A percentile compares a stretch with the other conserved stretches of the same genome.
phyloP scores from a whole-genome alignment of 2,113 vertebrate species.

The Motacilla alba region DNA sequence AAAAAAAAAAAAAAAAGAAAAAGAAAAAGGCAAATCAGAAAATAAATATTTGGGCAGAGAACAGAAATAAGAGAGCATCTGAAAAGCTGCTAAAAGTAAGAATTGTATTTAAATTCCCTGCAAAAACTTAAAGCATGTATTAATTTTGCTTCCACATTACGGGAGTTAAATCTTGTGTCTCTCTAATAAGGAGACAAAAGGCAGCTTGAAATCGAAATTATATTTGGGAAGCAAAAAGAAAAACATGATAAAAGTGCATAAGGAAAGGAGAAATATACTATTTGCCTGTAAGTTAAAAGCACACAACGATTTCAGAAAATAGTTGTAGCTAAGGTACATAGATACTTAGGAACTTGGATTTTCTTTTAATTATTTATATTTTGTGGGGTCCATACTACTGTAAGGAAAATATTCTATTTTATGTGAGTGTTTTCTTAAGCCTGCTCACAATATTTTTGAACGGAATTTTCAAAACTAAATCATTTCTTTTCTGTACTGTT shows the following conservation, averaged over 20 bases:
- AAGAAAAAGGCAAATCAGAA: neutral
- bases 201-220: neutral
- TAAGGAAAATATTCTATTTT: neutral
- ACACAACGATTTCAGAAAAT: neutral
- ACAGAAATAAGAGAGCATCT: neutral
- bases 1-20: constrained; percentile 20
- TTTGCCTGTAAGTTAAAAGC: neutral
- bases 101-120: neutral
- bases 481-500: neutral
- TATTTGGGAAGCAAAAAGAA: neutral
- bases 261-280: neutral
- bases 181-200: neutral
- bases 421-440: neutral
- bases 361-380: neutral
- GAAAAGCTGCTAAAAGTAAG: neutral
- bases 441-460: neutral
- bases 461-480: neutral
- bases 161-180: neutral
- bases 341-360: neutral
- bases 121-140: neutral
- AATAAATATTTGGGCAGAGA: neutral
- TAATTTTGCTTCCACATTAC: neutral
- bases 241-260: neutral
- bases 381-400: accelerated
- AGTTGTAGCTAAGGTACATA: neutral